These are phyloP conservation scores for Melipona beecheii DNA, from an alignment of 2,888 invertebrate genomes.

Conservation along the genomic window DNA sequence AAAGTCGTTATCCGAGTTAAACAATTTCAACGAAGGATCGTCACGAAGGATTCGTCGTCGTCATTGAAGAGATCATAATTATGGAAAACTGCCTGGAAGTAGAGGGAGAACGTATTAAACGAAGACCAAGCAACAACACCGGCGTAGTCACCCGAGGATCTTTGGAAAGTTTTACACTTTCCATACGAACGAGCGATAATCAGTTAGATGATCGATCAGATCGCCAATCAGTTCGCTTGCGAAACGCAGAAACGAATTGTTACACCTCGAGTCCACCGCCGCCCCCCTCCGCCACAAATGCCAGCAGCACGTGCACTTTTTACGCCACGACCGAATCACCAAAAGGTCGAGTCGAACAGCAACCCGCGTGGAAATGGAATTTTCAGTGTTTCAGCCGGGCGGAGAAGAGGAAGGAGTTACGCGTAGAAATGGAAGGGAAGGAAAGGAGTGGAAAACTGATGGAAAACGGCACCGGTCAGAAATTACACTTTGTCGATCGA, in stretches of 20 bases:
- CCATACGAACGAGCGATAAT: background rate
- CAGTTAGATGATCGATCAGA: background rate
- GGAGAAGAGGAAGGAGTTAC: background rate
- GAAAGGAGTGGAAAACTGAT: background rate
- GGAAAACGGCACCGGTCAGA: conserved; percentile 2
- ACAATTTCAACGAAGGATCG: background rate
- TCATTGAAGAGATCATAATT: too few species aligned
- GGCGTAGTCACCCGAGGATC: too few species aligned
- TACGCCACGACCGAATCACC: background rate
- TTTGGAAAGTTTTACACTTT: background rate
- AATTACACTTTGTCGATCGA: conserved; percentile 34
- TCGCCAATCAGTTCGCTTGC: background rate
- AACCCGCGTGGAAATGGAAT: conserved; percentile 32
- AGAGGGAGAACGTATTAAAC: too few species aligned
- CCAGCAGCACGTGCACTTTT: conserved; percentile 35
- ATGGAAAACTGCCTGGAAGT: too few species aligned
- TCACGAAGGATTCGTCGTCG: too few species aligned
- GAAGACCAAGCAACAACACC: too few species aligned
- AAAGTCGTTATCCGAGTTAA: conserved; percentile 26
- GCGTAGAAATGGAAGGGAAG: conserved; percentile 24
- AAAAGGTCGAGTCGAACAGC: conserved; percentile 13
- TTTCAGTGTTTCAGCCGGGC: background rate
- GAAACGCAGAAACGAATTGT: conserved; percentile 21
- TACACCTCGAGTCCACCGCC: background rate
- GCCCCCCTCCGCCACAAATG: conserved; percentile 5